Percentiles rank a stretch among this genome's conserved stretches.
phyloP scores from a whole-genome alignment of 1,140 invertebrate genomes.

The Macrosteles quadrilineatus region DNA sequence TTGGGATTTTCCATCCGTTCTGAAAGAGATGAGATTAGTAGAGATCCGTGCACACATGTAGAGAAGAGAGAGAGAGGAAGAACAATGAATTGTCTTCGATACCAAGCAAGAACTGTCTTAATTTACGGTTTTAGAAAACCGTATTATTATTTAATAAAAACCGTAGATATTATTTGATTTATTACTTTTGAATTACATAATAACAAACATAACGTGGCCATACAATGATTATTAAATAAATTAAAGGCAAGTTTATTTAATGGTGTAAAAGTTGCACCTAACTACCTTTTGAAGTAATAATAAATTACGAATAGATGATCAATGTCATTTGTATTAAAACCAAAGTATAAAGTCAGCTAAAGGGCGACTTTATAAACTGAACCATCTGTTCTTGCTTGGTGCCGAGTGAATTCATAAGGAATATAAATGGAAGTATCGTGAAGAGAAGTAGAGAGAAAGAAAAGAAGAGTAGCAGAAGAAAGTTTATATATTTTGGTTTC shows the following conservation, averaged over 20 bases:
- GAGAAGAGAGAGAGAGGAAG: background rate
- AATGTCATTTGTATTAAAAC: no score
- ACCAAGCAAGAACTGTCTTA: background rate
- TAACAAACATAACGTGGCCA: no score
- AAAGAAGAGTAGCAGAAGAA: slow-evolving; percentile 28
- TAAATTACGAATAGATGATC: no score
- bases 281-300: no score
- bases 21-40: slow-evolving; percentile 21
- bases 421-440: slow-evolving; percentile 7
- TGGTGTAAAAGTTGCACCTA: no score
- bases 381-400: slow-evolving; percentile 6
- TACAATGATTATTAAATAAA: no score
- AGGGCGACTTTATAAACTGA: no score
- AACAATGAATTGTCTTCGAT: background rate
- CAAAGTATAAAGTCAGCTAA: no score
- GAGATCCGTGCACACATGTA: slow-evolving; percentile 3
- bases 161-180: no score
- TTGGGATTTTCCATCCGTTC: slow-evolving; percentile 19
- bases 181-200: no score
- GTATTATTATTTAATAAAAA: background rate
- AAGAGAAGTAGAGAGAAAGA: slow-evolving; percentile 26
- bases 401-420: slow-evolving; percentile 15
- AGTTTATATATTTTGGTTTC: slow-evolving; percentile 24
- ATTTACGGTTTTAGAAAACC: background rate
- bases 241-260: no score